Base-by-base conservation (phyloP, 2,797 vertebrate species). In the Molossus alvarezi region DNA sequence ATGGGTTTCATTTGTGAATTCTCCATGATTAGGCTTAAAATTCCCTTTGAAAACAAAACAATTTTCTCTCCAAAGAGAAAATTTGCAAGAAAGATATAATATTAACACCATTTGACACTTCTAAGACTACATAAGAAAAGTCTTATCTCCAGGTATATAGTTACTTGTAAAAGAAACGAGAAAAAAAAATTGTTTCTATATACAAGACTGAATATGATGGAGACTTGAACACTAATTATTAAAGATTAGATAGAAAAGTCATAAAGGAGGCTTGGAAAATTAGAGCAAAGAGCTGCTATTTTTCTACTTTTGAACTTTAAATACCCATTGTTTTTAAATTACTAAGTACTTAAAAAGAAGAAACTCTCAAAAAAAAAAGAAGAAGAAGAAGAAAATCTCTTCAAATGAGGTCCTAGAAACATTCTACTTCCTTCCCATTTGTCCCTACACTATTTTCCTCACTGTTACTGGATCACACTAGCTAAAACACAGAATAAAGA, bases 21-120 rank as follows among this genome's bases (percentile, higher is more conserved):
- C 60, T 67, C 71, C 29, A 60, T 37, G 9, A 67, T 69, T 41
- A 90, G 20, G 10, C 37, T 92, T 96, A 85, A 37, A 96, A 95
- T 93, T 76, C 37, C 57, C 55, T 93, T 81, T 65, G 15, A 6
- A 89, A 95, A 90, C 14, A 84, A 71, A 88, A 95, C n/a, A 60
- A 41, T 62, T 75, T 92, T 85, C 45, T 75, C 37, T 8, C 41
- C 33, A 71, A 92, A 76, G 23, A 76, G 48, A 85, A 33, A 88
- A 62, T 79, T 12, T 91, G 13, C 75, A 96, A 48, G n/a, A 96
- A 97, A 94, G 33, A 82, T 58, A 58, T 10, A 75, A 80, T 64
- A 91, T 92, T 57, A 88, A 91, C 53, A 45, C 37, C 53, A 85
- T 33, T 57, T 89, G 33, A 65, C 15, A 96, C 81, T 64, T 87